Evolutionary conservation across 2,888 invertebrate species (phyloP), one percentile per base, ranked within the genome.

Genomic region (Lithophane socia): DNA sequence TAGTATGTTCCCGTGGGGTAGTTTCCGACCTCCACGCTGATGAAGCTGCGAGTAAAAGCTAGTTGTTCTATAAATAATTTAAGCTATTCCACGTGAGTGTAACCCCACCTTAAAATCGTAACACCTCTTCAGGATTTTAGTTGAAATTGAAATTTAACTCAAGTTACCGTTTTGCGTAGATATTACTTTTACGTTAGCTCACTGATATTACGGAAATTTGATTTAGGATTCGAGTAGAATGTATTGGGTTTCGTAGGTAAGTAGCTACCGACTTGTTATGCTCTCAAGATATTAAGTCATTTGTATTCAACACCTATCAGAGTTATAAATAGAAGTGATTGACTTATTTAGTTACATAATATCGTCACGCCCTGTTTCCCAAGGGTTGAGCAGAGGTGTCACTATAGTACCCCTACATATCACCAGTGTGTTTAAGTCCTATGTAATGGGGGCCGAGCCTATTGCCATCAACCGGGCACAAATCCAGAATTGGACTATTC

Each of bases 71-170:
- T 24, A 18, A 65, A 24, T 65, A 44, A 24, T 44, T 9, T 13
- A 71, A 37, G 8, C 4, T 12, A 7, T 18, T 47, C n/a, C 47
- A 16, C 5, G 16, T 21, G 21, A 47, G 77, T 77, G 56, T 68
- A 44, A 56, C 18, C 13, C 16, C 1, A 42, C 54, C 67, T 63
- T 63, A 56, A 63, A 37, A 24, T 16, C 24, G 5, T 68, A 77
- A 63, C 21, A 76, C 13, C 24, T 68, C 79, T 69, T 37, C 29
- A 58, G 58, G 58, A 70, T 70, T 70, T 66, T 66, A 60, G 65
- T 60, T 66, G 47, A 78, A 78, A 77, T 78, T 78, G 52, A 78
- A 78, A 71, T 79, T 71, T 70, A 42, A 21, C 37, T 78, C 54
- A 66, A 49, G 54, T 70, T 58, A 64, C 44, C 44, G 64, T 44